phyloP scores from a whole-genome alignment of 2,797 vertebrate species.

The Pipistrellus pygmaeus region DNA sequence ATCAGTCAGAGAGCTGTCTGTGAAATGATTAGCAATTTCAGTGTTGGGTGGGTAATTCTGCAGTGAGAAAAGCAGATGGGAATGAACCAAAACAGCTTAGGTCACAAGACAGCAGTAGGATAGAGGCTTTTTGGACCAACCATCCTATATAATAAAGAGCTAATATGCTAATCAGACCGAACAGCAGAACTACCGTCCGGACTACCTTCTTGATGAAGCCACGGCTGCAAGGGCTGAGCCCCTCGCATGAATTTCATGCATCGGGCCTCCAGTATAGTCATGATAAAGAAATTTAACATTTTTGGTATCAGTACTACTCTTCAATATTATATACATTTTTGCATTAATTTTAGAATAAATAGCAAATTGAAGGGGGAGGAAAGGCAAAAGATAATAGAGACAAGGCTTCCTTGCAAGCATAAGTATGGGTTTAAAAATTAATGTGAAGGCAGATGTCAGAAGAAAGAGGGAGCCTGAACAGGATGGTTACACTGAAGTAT shows the following conservation, averaged over 20 bases:
- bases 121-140: background rate
- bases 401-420: background rate
- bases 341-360: constrained; percentile 33
- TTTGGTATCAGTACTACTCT: background rate
- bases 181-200: too few relatives aligned
- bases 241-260: too few relatives aligned
- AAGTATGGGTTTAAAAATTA: background rate
- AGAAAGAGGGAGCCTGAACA: background rate
- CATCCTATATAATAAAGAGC: too few relatives aligned
- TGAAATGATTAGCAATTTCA: constrained; percentile 64
- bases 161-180: too few relatives aligned
- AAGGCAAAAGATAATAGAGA: background rate
- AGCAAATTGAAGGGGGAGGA: background rate
- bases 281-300: constrained; percentile 36
- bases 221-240: too few relatives aligned
- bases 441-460: background rate
- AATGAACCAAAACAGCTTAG: constrained; percentile 33
- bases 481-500: background rate
- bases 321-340: background rate
- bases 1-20: constrained; percentile 66
- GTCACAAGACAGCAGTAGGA: background rate
- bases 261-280: background rate
- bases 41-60: constrained; percentile 29
- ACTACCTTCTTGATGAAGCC: too few relatives aligned
- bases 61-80: constrained; percentile 43